These are phyloP conservation scores for Zenarchopterus dispar DNA, from an alignment of 2,797 vertebrate genomes.

Conservation along the genomic window DNA sequence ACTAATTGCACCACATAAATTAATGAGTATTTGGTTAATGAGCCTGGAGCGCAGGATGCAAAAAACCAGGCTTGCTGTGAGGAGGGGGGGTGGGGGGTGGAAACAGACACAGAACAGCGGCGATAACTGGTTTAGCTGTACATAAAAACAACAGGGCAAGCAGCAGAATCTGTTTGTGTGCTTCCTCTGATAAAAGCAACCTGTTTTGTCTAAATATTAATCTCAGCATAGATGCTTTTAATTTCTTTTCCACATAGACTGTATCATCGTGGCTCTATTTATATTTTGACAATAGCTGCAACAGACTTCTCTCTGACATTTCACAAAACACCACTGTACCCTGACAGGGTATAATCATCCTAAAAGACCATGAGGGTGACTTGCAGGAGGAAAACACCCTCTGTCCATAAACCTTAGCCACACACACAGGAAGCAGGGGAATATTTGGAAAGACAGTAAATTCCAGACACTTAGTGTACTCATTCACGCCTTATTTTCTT, in stretches of 20 bases:
- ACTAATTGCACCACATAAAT: slow-evolving; percentile 70
- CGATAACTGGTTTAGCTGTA: slow-evolving; percentile 29
- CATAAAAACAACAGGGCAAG: slow-evolving; percentile 27
- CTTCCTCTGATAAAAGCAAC: slow-evolving; percentile 26
- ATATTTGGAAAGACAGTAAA: slow-evolving; percentile 39
- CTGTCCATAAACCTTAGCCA: slow-evolving; percentile 51
- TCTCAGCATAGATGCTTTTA: neutral
- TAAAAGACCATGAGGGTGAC: slow-evolving; percentile 28
- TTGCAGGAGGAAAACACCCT: slow-evolving; percentile 45
- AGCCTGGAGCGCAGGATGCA: slow-evolving; percentile 58
- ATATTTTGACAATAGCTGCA: slow-evolving; percentile 24
- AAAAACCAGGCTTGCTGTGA: slow-evolving; percentile 44
- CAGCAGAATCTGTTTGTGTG: slow-evolving; percentile 27
- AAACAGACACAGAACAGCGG: slow-evolving; percentile 21
- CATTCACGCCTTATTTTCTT: slow-evolving; percentile 25
- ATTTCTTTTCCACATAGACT: slow-evolving; percentile 8
- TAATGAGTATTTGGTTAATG: slow-evolving; percentile 70
- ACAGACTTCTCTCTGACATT: slow-evolving; percentile 38
- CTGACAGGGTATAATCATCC: slow-evolving; percentile 52
- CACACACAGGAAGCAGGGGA: slow-evolving; percentile 44
- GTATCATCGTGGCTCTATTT: slow-evolving; percentile 12
- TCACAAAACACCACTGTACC: slow-evolving; percentile 15
- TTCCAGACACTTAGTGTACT: slow-evolving; percentile 35
- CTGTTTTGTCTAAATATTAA: slow-evolving; percentile 19
- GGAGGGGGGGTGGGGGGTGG: slow-evolving; percentile 22